Percentiles rank a stretch among this genome's conserved stretches.
Evolutionary conservation across 1,140 invertebrate genomes (phyloP).

Genomic region (Linepithema humile): DNA sequence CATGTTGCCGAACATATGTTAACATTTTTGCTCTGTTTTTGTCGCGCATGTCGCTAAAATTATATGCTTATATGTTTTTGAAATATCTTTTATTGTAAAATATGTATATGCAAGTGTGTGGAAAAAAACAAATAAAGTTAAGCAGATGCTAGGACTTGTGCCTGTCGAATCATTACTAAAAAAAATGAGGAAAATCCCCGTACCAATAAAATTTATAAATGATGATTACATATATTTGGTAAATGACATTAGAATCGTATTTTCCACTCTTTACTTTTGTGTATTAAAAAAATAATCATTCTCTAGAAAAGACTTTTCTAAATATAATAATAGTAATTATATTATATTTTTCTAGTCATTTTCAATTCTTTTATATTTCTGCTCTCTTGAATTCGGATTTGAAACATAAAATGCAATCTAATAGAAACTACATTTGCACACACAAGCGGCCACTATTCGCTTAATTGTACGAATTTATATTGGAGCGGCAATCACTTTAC

Average conservation of each 20-base stretch:
- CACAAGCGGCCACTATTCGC: background rate
- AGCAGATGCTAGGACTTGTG: background rate
- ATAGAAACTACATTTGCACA: background rate
- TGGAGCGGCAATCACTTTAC: background rate
- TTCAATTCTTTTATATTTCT: background rate
- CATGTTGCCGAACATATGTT: background rate
- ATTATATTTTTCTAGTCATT: background rate
- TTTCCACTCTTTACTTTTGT: background rate
- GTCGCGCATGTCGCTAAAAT: background rate
- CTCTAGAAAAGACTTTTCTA: no score
- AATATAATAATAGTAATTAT: no score
- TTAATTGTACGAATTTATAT: background rate
- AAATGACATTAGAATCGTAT: background rate
- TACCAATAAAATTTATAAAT: background rate
- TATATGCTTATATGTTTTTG: background rate
- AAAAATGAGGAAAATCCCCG: background rate
- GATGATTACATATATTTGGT: background rate
- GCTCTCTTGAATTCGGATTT: background rate
- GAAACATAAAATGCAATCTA: constrained; percentile 8
- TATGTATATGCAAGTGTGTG: background rate
- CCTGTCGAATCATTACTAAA: constrained; percentile 43
- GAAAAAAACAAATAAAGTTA: no score
- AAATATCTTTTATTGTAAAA: background rate
- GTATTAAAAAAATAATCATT: background rate
- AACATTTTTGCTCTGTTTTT: background rate